Percentiles rank a stretch among this genome's conserved stretches.
Evolutionary conservation across 2,797 vertebrate genomes (phyloP).

Genomic region (Cercopithecus mitis): DNA sequence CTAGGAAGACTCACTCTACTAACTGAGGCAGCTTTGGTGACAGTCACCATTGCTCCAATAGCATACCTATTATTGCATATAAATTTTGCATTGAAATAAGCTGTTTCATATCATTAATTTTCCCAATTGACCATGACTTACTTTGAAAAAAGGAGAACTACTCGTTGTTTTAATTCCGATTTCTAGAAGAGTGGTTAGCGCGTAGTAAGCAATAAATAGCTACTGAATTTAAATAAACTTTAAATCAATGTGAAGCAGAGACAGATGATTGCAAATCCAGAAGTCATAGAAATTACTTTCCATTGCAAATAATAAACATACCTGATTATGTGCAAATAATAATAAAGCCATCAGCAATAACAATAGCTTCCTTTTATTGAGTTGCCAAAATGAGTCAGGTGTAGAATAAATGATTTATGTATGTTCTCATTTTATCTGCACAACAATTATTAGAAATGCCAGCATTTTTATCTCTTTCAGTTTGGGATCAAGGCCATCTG

Average conservation of each 20-base stretch:
- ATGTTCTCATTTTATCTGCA: conserved; percentile 37
- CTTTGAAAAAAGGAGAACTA: background rate
- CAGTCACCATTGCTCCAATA: background rate
- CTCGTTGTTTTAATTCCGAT: conserved; percentile 6
- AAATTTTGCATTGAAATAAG: background rate
- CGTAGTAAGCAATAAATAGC: background rate
- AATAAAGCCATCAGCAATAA: conserved; percentile 35
- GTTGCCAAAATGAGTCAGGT: conserved; percentile 11
- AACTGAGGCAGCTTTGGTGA: background rate
- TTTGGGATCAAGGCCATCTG: conserved; percentile 16
- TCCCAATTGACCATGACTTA: background rate
- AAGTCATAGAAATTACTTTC: background rate
- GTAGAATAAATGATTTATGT: background rate
- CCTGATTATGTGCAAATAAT: conserved; percentile 22
- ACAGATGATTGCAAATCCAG: background rate
- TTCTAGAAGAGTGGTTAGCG: background rate
- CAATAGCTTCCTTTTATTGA: background rate
- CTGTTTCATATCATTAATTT: background rate
- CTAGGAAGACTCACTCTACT: background rate
- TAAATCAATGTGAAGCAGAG: background rate
- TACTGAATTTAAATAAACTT: background rate
- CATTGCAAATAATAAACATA: background rate
- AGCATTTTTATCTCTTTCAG: conserved; percentile 7
- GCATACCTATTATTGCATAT: background rate
- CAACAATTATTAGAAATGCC: conserved; percentile 16